phyloP scores from a whole-genome alignment of 2,113 vertebrate genomes.

The Chroicocephalus ridibundus region DNA sequence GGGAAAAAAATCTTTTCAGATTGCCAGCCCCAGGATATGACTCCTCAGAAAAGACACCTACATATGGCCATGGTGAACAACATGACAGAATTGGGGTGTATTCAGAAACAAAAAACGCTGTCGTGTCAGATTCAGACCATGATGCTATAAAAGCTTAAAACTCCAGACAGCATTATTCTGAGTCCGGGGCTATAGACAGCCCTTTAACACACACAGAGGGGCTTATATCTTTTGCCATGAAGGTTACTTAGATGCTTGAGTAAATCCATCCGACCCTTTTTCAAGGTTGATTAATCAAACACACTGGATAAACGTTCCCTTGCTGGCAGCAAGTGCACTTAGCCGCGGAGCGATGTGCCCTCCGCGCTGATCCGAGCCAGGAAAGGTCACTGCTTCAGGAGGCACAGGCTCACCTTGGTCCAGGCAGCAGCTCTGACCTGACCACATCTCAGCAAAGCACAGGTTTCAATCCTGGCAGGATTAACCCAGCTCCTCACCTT shows the following conservation, averaged over 20 bases:
- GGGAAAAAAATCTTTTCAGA: neutral
- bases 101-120: neutral
- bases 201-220: neutral
- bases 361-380: neutral
- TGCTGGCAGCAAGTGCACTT: neutral
- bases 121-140: neutral
- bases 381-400: neutral
- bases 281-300: constrained; percentile 33
- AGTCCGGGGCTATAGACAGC: neutral
- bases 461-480: neutral
- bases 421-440: neutral
- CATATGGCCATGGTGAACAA: neutral
- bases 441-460: neutral
- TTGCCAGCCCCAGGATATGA: neutral
- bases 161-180: neutral
- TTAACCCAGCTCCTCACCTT: neutral
- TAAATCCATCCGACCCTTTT: constrained; percentile 32
- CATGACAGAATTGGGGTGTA: neutral
- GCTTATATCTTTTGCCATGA: neutral
- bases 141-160: neutral
- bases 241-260: constrained; percentile 15
- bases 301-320: neutral
- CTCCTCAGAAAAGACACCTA: neutral
- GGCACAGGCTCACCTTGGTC: neutral
- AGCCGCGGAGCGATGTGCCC: accelerated